These are phyloP conservation scores for Epistrophella euchroma DNA, from an alignment of 2,888 invertebrate genomes.

Conservation along the genomic window DNA sequence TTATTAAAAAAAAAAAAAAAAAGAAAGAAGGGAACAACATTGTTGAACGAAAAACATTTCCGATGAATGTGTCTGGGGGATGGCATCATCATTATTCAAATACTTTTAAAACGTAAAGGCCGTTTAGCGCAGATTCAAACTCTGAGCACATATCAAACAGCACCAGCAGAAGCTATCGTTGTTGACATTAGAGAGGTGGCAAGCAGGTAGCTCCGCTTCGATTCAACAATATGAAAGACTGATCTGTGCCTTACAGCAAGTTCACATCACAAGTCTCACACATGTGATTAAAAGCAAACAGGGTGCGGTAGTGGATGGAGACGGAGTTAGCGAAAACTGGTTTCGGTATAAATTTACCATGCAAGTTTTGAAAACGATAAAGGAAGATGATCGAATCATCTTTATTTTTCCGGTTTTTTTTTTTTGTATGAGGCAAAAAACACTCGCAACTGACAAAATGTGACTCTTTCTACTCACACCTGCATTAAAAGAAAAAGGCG, in stretches of 20 bases:
- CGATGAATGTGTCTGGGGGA: conserved; percentile 65
- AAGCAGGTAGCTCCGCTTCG: conserved; percentile 57
- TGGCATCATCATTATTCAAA: conserved; percentile 75
- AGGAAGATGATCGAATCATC: conserved; percentile 41
- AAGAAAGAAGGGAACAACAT: neutral
- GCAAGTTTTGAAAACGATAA: conserved; percentile 26
- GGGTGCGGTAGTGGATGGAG: conserved; percentile 61
- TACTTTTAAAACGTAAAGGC: conserved; percentile 71
- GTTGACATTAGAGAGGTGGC: conserved; percentile 67
- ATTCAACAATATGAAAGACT: conserved; percentile 42
- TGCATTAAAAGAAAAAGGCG: too few relatives aligned
- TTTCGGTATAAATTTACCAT: conserved; percentile 60
- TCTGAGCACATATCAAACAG: conserved; percentile 33
- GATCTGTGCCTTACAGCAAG: conserved; percentile 37
- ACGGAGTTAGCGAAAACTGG: conserved; percentile 48
- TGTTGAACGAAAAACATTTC: conserved; percentile 58
- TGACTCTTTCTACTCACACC: neutral
- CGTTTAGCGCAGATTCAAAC: conserved; percentile 54
- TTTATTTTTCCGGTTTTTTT: conserved; percentile 6
- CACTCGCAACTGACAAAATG: neutral
- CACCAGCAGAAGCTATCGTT: conserved; percentile 42
- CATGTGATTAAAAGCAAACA: conserved; percentile 66
- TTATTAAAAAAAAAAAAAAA: conserved; percentile 8
- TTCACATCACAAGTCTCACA: conserved; percentile 41
- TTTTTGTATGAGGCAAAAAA: neutral